Evolutionary conservation across 2,113 vertebrate species (phyloP).

Genomic region (Clarias macrocephalus): DNA sequence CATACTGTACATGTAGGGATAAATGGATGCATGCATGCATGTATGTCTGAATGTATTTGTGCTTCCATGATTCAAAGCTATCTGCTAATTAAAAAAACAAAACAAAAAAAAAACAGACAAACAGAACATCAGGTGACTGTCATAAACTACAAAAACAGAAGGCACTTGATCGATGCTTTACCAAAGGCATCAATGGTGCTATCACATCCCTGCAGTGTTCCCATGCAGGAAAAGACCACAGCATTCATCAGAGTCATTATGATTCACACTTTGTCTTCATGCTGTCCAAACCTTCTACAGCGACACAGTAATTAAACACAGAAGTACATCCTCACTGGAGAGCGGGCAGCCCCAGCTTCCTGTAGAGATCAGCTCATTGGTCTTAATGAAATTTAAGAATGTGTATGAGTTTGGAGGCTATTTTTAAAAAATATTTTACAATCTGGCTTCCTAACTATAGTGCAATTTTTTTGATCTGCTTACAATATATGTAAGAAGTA

Average conservation of each 20-base stretch:
- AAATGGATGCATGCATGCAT: no score
- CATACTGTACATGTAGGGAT: no score
- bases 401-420: no score
- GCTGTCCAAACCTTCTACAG: conserved; percentile 25
- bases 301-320: conserved; percentile 43
- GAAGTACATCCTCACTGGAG: conserved; percentile 25
- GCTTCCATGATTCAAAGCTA: background rate
- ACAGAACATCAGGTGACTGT: background rate
- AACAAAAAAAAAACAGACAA: background rate
- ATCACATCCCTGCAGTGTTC: conserved; percentile 10
- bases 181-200: background rate
- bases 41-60: background rate
- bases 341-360: conserved; percentile 12
- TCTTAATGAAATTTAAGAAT: no score
- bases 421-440: no score
- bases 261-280: conserved; percentile 23
- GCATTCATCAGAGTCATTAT: conserved; percentile 34
- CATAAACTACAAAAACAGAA: background rate
- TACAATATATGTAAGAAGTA: no score
- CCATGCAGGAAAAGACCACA: conserved; percentile 23
- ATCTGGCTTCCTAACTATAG: background rate
- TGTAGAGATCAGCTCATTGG: background rate
- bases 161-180: background rate
- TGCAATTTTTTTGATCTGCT: no score
- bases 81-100: background rate